Base-by-base conservation (phyloP, 2,797 vertebrate species). In the Chelmon rostratus region DNA sequence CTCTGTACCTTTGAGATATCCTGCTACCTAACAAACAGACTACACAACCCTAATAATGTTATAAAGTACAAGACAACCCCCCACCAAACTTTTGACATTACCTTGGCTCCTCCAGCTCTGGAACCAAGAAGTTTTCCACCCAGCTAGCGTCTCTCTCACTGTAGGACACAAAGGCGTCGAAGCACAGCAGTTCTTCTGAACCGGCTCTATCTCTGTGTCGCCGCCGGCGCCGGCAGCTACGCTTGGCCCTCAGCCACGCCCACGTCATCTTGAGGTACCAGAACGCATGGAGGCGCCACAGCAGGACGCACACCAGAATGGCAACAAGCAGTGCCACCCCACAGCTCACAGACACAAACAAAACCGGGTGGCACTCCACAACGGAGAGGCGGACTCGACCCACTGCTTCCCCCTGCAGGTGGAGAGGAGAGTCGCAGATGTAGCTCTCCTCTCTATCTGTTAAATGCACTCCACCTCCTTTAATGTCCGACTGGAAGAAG, bases 51-150 rank as follows among this genome's bases (percentile, higher is more conserved):
- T 18, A 3, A 42, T 9, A 15, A 13, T 31, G 31, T 47, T 57
- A 6, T 2, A 23, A 35, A 25, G 11, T 19, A 7, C 25, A 12
- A 28, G 28, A 31, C 28, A 31, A 31, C n/a, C n/a, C n/a, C n/a
- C n/a, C n/a, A n/a, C n/a, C n/a, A 9, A 13, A 47, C 3, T 8
- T 8, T 2, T 3, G 31, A 53, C 8, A 3, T 73, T 25, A 88
- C 91, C 77, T 59, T 8, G 86, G 73, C 5, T 83, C 76, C 58
- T 93, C 92, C 74, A 93, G 72, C 81, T 93, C 89, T 2, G 97
- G 78, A 0, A 97, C 95, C 95, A 97, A 86, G 2, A 90, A 73
- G 85, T 93, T 90, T 67, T 97, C 97, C 86, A 97, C 97, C 97
- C 97, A 97, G 38, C 93, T 52, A 0, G 96, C 93, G 23, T 97